Conservation (phyloP, 2,797 vertebrate genomes). For the Sebastes cheni region DNA sequence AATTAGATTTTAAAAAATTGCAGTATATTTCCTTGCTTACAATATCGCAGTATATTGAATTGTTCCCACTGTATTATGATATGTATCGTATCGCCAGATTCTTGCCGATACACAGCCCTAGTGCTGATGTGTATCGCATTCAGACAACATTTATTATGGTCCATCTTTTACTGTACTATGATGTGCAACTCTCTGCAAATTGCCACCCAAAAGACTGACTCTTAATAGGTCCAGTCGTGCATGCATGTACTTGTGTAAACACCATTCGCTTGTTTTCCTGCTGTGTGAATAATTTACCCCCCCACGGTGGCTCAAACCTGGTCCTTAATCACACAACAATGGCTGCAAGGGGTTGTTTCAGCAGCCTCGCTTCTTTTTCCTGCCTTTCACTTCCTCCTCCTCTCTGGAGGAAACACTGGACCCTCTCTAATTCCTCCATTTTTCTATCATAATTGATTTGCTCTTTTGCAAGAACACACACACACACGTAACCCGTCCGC, state of each 20-base stretch:
- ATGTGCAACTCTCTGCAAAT: conserved; percentile 13
- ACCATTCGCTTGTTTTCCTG: conserved; percentile 45
- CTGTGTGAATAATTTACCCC: conserved; percentile 67
- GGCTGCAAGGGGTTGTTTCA: conserved; percentile 40
- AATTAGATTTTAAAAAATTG: too few species aligned
- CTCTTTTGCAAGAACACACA: conserved; percentile 23
- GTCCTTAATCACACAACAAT: conserved; percentile 74
- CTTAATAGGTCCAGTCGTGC: conserved; percentile 3
- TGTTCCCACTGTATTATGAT: too few species aligned
- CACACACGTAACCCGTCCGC: background rate
- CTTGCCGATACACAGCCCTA: too few species aligned
- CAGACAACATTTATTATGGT: background rate
- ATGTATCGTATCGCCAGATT: too few species aligned
- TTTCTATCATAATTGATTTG: conserved; percentile 49
- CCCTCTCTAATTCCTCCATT: conserved; percentile 45
- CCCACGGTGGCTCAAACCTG: conserved; percentile 42
- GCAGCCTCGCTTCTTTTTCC: conserved; percentile 23
- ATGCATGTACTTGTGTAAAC: conserved; percentile 42
- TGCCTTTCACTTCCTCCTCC: conserved; percentile 28
- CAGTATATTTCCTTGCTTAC: too few species aligned
- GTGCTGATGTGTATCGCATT: background rate
- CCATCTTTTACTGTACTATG: background rate
- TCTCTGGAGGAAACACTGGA: conserved; percentile 5
- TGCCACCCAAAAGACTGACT: conserved; percentile 4
- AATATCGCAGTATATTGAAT: too few species aligned